phyloP scores from a whole-genome alignment of 2,888 invertebrate genomes.

The Apamea crenata region DNA sequence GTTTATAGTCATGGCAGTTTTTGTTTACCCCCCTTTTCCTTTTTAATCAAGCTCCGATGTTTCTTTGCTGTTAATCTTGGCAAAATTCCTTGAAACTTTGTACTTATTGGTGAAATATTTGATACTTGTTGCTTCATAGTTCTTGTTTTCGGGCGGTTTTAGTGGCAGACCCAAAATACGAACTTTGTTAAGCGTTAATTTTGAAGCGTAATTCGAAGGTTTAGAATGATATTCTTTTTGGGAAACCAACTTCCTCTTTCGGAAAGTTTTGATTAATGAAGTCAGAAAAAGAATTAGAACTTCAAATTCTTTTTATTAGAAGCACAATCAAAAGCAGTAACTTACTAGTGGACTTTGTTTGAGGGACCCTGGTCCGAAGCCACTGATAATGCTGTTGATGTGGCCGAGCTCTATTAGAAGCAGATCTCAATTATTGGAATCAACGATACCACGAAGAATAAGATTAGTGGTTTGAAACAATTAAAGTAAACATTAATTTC shows the following conservation, averaged over 20 bases:
- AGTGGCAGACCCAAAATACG: not conserved
- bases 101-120: constrained; percentile 45
- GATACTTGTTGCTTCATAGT: constrained; percentile 39
- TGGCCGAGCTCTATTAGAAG: not conserved
- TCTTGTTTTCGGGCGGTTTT: constrained; percentile 4
- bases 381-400: not conserved
- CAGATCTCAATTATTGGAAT: not conserved
- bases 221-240: not conserved
- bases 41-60: constrained; percentile 59
- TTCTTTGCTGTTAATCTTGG: constrained; percentile 37
- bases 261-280: not conserved
- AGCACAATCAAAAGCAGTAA: not conserved
- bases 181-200: constrained; percentile 13
- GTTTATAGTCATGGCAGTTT: constrained; percentile 68
- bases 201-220: not conserved
- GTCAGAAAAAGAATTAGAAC: not conserved
- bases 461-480: not conserved
- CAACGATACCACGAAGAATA: not conserved
- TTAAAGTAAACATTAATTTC: not conserved
- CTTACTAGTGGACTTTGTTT: not conserved
- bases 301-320: not conserved
- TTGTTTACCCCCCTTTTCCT: constrained; percentile 53
- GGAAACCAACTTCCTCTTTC: not conserved
- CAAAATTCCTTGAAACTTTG: constrained; percentile 38
- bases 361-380: too few species aligned